Evolutionary conservation across 2,888 invertebrate species (phyloP).

Genomic region (Macrophya alboannulata): DNA sequence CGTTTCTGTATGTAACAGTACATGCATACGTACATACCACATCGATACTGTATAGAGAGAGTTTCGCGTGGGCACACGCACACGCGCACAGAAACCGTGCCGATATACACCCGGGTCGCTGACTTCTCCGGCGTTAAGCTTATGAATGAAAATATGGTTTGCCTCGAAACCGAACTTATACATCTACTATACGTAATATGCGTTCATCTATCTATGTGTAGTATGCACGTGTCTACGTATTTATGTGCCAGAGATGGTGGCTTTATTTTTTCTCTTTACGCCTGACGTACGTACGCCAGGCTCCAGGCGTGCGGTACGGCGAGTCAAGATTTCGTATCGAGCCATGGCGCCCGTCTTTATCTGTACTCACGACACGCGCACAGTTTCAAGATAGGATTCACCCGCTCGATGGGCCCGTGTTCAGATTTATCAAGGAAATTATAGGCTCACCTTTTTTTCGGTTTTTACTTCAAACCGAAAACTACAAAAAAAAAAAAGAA

Average conservation of each 20-base stretch:
- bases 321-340: slow-evolving; percentile 47
- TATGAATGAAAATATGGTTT: slow-evolving; percentile 55
- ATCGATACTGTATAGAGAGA: background rate
- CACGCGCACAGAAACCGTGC: background rate
- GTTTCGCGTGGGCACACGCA: slow-evolving; percentile 43
- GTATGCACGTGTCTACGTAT: background rate
- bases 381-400: slow-evolving; percentile 11
- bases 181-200: background rate
- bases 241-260: background rate
- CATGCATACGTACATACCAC: background rate
- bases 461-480: background rate
- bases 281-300: background rate
- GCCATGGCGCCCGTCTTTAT: slow-evolving; percentile 41
- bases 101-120: slow-evolving; percentile 41
- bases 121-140: slow-evolving; percentile 39
- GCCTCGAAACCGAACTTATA: slow-evolving; percentile 45
- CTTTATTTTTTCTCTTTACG: slow-evolving; percentile 11
- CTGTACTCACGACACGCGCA: slow-evolving; percentile 42
- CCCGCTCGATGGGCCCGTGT: background rate
- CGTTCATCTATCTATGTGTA: background rate
- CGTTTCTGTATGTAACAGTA: background rate
- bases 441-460: background rate
- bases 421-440: background rate
- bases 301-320: background rate
- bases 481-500: background rate